These are phyloP conservation scores for Calyptomena viridis DNA, from an alignment of 2,113 vertebrate species.

Conservation along the genomic window DNA sequence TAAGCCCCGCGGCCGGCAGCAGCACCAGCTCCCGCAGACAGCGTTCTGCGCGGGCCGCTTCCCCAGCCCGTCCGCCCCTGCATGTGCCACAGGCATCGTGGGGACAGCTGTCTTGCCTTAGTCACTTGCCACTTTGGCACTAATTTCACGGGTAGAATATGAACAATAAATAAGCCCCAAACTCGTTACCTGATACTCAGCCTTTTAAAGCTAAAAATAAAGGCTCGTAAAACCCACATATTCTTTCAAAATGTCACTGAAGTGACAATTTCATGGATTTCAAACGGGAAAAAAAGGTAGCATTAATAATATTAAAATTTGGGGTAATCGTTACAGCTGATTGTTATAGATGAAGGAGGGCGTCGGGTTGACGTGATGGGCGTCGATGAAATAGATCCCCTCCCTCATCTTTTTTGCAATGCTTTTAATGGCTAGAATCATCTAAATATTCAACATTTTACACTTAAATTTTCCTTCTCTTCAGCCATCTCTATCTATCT, in stretches of 20 bases:
- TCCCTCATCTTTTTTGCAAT: neutral
- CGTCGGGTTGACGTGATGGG: neutral
- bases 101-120: constrained; percentile 1
- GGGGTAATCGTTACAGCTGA: neutral
- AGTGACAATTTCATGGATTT: neutral
- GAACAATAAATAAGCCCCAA: constrained; percentile 49
- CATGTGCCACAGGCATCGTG: neutral
- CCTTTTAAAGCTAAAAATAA: constrained; percentile 56
- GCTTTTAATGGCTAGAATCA: neutral
- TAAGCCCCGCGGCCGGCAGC: constrained; percentile 50
- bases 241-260: neutral
- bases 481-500: neutral
- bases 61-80: neutral
- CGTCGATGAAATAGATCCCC: neutral
- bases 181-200: neutral
- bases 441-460: neutral
- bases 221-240: neutral
- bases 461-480: neutral
- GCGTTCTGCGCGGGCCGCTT: neutral
- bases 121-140: constrained; percentile 37
- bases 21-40: neutral
- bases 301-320: neutral
- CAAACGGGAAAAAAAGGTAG: neutral
- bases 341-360: neutral
- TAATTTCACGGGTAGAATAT: constrained; percentile 30